Conservation (phyloP, 2,113 vertebrate genomes). For the Coreoperca whiteheadi region DNA sequence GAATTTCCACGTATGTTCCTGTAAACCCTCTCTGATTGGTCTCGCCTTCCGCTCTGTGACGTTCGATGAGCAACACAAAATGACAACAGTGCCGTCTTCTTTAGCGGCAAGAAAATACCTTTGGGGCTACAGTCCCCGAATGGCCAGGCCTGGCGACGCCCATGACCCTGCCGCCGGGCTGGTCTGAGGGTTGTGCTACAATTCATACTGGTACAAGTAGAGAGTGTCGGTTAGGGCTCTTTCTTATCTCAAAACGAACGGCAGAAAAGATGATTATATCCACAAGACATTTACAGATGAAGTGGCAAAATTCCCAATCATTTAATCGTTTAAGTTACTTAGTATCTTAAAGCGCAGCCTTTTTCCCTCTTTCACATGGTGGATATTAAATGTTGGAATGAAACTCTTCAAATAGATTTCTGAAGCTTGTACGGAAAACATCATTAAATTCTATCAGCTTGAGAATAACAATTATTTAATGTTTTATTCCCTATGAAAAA, state of each 20-base stretch:
- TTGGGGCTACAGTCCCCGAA: too few species aligned
- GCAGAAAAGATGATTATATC: neutral
- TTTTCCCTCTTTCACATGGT: neutral
- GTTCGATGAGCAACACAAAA: too few species aligned
- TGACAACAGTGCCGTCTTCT: too few species aligned
- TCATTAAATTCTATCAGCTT: neutral
- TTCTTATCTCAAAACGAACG: neutral
- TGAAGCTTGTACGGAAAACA: neutral
- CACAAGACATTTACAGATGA: neutral
- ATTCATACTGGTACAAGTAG: neutral
- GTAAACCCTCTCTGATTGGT: too few species aligned
- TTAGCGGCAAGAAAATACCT: too few species aligned
- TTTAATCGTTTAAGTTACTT: neutral
- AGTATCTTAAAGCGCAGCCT: neutral
- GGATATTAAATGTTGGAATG: neutral
- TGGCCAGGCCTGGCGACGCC: too few species aligned
- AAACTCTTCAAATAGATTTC: constrained; percentile 26
- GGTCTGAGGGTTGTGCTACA: neutral
- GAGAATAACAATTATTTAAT: constrained; percentile 26
- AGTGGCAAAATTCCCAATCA: neutral
- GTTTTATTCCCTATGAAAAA: constrained; percentile 10
- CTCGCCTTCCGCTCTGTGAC: too few species aligned
- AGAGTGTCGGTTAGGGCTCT: neutral
- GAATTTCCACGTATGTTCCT: too few species aligned
- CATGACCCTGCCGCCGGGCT: neutral